Evolutionary conservation across 2,113 vertebrate genomes (phyloP).

Genomic region (Hippolais icterina): DNA sequence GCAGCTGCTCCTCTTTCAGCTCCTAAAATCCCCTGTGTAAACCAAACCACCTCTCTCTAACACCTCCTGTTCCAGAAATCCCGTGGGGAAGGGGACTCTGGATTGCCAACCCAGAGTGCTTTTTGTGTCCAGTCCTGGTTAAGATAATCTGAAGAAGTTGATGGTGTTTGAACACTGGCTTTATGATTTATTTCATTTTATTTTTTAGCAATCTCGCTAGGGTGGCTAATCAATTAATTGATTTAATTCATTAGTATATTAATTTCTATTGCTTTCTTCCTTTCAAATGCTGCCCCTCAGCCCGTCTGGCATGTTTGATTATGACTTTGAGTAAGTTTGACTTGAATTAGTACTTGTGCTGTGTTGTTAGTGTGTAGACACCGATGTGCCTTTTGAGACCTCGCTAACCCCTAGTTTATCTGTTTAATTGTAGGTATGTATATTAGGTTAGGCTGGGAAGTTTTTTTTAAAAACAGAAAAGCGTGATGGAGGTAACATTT

Average conservation of each 20-base stretch:
- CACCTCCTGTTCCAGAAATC: not conserved
- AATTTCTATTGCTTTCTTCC: constrained; percentile 96
- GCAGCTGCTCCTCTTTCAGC: not conserved
- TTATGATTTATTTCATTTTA: constrained; percentile 32
- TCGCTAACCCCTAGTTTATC: constrained; percentile 82
- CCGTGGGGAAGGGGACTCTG: constrained; percentile 40
- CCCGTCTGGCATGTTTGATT: constrained; percentile 99
- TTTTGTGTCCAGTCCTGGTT: constrained; percentile 3
- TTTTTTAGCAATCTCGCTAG: constrained; percentile 67
- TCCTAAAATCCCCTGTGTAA: not conserved
- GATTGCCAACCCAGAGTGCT: not conserved
- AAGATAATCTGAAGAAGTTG: not conserved
- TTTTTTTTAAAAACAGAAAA: constrained; percentile 83
- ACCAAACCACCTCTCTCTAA: not conserved
- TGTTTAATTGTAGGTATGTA: constrained; percentile 85
- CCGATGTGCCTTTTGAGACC: constrained; percentile 73
- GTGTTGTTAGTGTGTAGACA: constrained; percentile 79
- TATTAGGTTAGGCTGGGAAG: constrained; percentile 86
- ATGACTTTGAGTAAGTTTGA: constrained; percentile 99
- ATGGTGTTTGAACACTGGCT: constrained; percentile 46
- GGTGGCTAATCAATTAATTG: constrained; percentile 82
- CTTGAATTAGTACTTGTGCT: constrained; percentile 87
- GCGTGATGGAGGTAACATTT: constrained; percentile 82
- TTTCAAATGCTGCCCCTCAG: constrained; percentile 91
- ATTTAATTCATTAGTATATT: constrained; percentile 82